A percentile compares a stretch with the other conserved stretches of the same genome.
Conservation (phyloP, 2,113 vertebrate species). For the Electrona antarctica region DNA sequence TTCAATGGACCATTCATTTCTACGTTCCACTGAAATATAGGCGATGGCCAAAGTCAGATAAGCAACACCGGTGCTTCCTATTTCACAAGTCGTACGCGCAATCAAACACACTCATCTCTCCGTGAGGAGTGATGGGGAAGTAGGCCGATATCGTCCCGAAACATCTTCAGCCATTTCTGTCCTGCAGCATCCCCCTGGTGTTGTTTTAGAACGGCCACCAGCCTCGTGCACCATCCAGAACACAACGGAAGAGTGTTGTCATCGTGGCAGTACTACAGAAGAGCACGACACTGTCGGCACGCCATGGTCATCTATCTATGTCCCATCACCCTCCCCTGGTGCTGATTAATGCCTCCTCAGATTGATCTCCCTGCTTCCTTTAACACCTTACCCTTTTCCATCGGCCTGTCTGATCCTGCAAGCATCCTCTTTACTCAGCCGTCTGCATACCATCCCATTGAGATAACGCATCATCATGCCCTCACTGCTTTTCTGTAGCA, state of each 20-base stretch:
- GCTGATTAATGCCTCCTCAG: conserved; percentile 43
- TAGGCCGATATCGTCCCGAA: conserved; percentile 20
- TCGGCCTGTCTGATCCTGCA: conserved; percentile 70
- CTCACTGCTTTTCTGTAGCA: conserved; percentile 58
- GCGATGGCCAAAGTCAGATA: conserved; percentile 38
- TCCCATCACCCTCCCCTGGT: conserved; percentile 45
- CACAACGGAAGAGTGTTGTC: conserved; percentile 31
- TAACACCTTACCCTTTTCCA: conserved; percentile 52
- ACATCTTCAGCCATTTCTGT: conserved; percentile 45
- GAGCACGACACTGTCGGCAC: background rate
- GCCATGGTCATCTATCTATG: conserved; percentile 35
- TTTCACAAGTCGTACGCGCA: conserved; percentile 27
- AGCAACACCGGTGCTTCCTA: conserved; percentile 37
- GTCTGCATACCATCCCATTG: conserved; percentile 69
- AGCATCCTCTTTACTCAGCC: conserved; percentile 34
- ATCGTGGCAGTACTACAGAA: conserved; percentile 26
- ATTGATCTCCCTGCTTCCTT: conserved; percentile 54
- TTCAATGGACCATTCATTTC: conserved; percentile 27
- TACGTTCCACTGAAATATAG: conserved; percentile 21
- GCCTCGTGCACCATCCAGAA: conserved; percentile 27
- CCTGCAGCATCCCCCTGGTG: conserved; percentile 9
- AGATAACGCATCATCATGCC: conserved; percentile 62
- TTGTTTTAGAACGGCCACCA: conserved; percentile 30
- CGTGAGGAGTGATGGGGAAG: conserved; percentile 41
- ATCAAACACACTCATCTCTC: conserved; percentile 43